Evolutionary conservation across 2,797 vertebrate genomes (phyloP).

Genomic region (Danio tinwini): DNA sequence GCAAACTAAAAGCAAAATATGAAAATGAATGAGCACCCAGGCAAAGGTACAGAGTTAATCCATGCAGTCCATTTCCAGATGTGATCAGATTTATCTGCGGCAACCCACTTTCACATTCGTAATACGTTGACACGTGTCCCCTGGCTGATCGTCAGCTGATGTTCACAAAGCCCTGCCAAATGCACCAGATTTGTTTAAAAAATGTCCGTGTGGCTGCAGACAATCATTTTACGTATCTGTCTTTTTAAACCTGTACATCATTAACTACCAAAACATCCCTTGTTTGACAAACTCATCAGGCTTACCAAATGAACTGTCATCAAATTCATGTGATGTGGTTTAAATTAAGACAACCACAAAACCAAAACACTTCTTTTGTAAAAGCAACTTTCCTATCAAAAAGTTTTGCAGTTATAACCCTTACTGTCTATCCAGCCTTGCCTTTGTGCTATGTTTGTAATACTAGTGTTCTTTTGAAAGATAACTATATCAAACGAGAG

Average conservation of each 20-base stretch:
- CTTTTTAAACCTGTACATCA: not conserved
- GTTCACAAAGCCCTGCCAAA: conserved; percentile 56
- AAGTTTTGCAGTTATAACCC: not conserved
- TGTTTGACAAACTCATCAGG: not conserved
- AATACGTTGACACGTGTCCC: conserved; percentile 21
- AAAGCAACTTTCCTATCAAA: not conserved
- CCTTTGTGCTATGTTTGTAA: not conserved
- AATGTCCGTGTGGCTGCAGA: not conserved
- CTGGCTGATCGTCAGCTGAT: conserved; percentile 3
- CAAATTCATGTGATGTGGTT: not conserved
- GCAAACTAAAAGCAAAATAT: conserved; percentile 46
- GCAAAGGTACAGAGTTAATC: conserved; percentile 44
- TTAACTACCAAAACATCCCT: not conserved
- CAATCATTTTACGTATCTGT: not conserved
- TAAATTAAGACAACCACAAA: not conserved
- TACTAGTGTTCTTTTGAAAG: conserved; percentile 54
- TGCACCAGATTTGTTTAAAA: conserved; percentile 15
- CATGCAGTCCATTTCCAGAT: conserved; percentile 39
- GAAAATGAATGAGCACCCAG: conserved; percentile 41
- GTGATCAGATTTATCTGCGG: conserved; percentile 48
- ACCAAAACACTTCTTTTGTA: not conserved
- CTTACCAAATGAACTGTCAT: not conserved
- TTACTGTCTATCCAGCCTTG: not conserved
- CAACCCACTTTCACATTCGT: conserved; percentile 19
- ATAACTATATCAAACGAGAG: conserved; percentile 55